Evolutionary conservation across 2,113 vertebrate species (phyloP), one percentile per base, ranked within the genome.

Genomic region (Siphamia tubifer): DNA sequence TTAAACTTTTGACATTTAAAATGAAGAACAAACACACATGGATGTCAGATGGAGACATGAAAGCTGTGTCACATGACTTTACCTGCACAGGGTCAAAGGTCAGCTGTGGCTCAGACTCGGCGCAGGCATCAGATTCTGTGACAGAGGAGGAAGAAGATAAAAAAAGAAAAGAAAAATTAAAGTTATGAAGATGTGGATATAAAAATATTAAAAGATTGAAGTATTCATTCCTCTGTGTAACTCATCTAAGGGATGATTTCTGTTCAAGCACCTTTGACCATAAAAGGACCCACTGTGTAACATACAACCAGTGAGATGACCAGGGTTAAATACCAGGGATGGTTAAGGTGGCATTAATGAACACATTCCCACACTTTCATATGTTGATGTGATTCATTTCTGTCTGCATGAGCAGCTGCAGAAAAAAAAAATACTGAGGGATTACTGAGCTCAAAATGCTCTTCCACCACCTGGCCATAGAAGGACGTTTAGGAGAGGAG

Each of bases 391-490:
- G 43, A 47, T 47, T 47, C 71, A 38, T 57, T 35, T 72, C 66
- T 67, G 69, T 48, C 54, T 73, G 77, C 63, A 1, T 44, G 51
- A 70, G 62, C 72, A 60, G 53, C 56, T 83, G 84, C 79, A 85
- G 82, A 70, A 43, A 56, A 44, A 71, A 77, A 76, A 53, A 76
- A 53, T 80, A 82, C 68, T 70, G 48, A 1, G 32, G 77, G 79
- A 89, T 89, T 88, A 87, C 54, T 17, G 69, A 36, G 51, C 47
- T 70, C 42, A 51, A 49, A 77, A 53, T 4, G 21, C 57, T 57
- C 39, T 11, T 17, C 27, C 78, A 81, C 67, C 79, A 81, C 67
- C 79, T 83, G 71, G 77, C 90, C 86, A 80, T 90, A 91, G 85
- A 91, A 89, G 89, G 89, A 58, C 64, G 73, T 83, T 25, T 5